Percentiles rank a stretch among this genome's conserved stretches.
phyloP scores from a whole-genome alignment of 2,888 invertebrate genomes.

The Drosophila macrospina region DNA sequence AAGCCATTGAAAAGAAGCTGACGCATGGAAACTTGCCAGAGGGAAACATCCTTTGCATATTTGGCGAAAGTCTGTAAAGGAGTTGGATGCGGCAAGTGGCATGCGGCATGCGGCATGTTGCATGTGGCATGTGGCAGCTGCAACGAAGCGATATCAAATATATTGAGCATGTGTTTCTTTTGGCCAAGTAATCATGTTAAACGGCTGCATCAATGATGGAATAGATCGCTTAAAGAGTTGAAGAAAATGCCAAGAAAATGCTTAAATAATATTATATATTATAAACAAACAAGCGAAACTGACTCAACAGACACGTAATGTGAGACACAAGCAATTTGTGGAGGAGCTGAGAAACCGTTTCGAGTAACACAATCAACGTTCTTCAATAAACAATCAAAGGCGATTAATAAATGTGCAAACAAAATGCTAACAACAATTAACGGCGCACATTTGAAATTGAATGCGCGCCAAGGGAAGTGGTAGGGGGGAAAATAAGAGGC shows the following conservation, averaged over 20 bases:
- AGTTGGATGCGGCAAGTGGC: slow-evolving; percentile 2
- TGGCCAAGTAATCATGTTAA: slow-evolving; percentile 11
- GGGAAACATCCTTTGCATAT: slow-evolving; percentile 37
- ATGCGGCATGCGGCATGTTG: slow-evolving; percentile 7
- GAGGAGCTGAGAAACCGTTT: slow-evolving; percentile 1
- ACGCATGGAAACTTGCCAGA: slow-evolving; percentile 5
- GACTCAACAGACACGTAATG: slow-evolving; percentile 45
- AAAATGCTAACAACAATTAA: slow-evolving; percentile 70
- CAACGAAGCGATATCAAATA: slow-evolving; percentile 45
- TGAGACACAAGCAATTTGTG: slow-evolving; percentile 23
- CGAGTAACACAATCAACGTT: slow-evolving; percentile 17
- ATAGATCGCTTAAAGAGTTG: slow-evolving; percentile 1
- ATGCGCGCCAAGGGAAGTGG: slow-evolving; percentile 26
- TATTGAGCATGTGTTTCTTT: slow-evolving; percentile 35
- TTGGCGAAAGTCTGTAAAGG: slow-evolving; percentile 3
- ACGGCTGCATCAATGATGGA: slow-evolving; percentile 10
- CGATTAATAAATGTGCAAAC: slow-evolving; percentile 75
- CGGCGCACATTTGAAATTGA: slow-evolving; percentile 51
- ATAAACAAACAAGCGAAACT: slow-evolving; percentile 23
- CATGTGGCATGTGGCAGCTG: slow-evolving; percentile 19
- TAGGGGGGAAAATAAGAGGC: neutral
- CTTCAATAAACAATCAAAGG: slow-evolving; percentile 69
- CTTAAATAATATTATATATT: neutral
- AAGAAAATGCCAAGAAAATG: neutral
- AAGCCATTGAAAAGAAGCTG: slow-evolving; percentile 32